Percentiles rank a stretch among this genome's conserved stretches.
Conservation (phyloP, 2,797 vertebrate species). For the Acipenser oxyrinchus region DNA sequence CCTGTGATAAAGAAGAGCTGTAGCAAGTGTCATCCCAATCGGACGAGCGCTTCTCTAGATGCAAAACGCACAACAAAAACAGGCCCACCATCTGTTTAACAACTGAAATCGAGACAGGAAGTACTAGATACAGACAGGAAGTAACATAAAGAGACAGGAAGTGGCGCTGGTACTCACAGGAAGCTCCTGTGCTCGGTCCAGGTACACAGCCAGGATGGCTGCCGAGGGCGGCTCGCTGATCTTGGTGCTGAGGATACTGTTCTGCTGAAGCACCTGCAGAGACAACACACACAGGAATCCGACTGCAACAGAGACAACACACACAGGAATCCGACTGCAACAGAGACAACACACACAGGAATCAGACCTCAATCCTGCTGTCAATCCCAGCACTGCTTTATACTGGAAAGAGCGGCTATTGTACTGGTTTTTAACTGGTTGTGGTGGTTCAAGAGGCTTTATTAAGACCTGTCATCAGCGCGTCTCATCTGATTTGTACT, state of each 20-base stretch:
- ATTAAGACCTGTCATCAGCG: no score
- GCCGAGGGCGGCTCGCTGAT: slow-evolving; percentile 72
- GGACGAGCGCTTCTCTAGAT: no score
- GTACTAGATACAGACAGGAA: slow-evolving; percentile 9
- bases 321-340: no score
- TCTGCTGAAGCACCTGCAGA: slow-evolving; percentile 73
- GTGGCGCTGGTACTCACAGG: slow-evolving; percentile 64
- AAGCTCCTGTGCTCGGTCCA: slow-evolving; percentile 77
- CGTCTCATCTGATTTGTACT: no score
- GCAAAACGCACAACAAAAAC: no score
- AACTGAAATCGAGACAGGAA: slow-evolving; percentile 32
- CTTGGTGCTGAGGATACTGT: slow-evolving; percentile 57
- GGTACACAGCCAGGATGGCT: slow-evolving; percentile 79
- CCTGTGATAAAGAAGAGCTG: no score
- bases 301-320: background rate
- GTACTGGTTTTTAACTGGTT: background rate
- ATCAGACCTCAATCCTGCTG: background rate
- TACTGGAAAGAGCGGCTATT: background rate
- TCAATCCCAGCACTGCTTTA: background rate
- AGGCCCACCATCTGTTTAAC: no score
- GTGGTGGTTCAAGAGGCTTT: no score
- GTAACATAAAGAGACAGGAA: background rate
- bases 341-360: no score
- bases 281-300: background rate
- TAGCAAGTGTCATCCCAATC: no score